Conservation (phyloP, 2,797 vertebrate species). For the Phoebastria nigripes region DNA sequence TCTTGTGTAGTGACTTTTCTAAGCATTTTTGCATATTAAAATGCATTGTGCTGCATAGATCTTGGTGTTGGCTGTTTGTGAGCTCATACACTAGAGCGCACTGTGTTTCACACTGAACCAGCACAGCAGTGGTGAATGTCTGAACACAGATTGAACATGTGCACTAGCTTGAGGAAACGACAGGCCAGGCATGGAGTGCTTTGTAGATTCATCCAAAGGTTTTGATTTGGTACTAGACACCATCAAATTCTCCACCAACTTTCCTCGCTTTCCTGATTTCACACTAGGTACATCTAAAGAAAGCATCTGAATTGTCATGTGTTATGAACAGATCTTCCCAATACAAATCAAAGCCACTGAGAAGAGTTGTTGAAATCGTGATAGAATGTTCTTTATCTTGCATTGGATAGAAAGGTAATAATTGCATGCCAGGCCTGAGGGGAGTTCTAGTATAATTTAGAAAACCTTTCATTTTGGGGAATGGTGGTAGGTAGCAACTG, state of each 20-base stretch:
- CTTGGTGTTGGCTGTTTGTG: background rate
- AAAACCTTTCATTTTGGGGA: background rate
- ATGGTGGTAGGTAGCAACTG: slow-evolving; percentile 20
- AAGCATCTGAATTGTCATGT: background rate
- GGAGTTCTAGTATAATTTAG: background rate
- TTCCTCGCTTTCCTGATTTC: background rate
- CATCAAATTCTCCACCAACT: background rate
- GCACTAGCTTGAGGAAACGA: background rate
- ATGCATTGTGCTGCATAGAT: fast-evolving
- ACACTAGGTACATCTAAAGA: background rate
- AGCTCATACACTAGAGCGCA: slow-evolving; percentile 16
- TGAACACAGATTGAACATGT: background rate
- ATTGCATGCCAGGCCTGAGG: background rate
- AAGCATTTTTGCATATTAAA: background rate
- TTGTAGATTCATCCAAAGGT: background rate
- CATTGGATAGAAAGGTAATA: background rate
- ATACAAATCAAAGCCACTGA: background rate
- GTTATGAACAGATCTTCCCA: background rate
- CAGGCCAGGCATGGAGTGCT: background rate
- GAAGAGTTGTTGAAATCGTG: background rate
- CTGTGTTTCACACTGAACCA: background rate
- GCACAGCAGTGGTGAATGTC: fast-evolving
- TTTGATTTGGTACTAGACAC: background rate
- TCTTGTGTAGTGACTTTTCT: background rate
- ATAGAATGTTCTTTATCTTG: background rate